Base-by-base conservation (phyloP, 2,888 invertebrate species). In the Maniola hyperantus region DNA sequence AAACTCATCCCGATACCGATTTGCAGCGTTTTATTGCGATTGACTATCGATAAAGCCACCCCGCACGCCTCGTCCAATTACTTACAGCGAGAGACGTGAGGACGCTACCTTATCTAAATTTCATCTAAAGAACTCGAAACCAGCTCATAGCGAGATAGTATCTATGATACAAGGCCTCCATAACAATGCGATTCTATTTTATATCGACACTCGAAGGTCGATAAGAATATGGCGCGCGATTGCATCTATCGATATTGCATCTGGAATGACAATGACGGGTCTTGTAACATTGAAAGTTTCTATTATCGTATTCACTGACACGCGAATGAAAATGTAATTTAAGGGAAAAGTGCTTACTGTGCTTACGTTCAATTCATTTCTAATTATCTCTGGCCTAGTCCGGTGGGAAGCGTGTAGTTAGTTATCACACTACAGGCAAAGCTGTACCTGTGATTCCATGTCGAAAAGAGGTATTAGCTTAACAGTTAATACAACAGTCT, bases 11-110 rank as follows among this genome's bases (percentile, higher is more conserved):
- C 65, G 72, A 73, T 75, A 77, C 71, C 77, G 77, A 83, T 83
- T 81, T 82, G 87, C 85, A 78, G 83, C 84, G 81, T 88, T 89
- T 90, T 89, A 91, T 89, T 88, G 81, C 88, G 87, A 90, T 91
- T 84, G 85, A 87, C 81, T 83, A 76, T 77, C 84, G 89, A 89
- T 91, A 90, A 80, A 78, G 73, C 72, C 74, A 72, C 81, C 83
- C 78, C 77, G 77, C 76, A 76, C 79, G 80, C 84, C 84, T 83
- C 79, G 82, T 85, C 87, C 91, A 91, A 91, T 91, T 91, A 91
- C 90, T 91, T 89, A 85, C 84, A 79, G 78, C 76, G 79, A 79
- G 81, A 82, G 83, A 70, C 70, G 70, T 70, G 80, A 76, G 79
- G 79, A 79, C 78, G 72, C 74, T 71, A 75, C 74, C 78, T 82